Conservation (phyloP, 2,797 vertebrate genomes). For the Oophaga sylvatica region DNA sequence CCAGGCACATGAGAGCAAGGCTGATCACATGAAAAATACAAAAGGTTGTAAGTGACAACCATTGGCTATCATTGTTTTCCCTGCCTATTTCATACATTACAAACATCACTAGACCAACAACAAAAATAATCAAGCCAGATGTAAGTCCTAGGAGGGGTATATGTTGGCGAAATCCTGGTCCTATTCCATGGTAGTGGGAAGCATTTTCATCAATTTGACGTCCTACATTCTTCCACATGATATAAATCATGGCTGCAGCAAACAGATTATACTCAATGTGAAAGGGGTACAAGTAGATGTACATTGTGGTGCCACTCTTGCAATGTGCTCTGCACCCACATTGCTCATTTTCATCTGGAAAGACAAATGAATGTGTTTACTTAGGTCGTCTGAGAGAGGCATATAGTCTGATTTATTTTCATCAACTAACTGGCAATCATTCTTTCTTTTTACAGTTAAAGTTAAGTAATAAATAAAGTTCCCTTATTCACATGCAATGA, state of each 20-base stretch:
- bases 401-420: not conserved
- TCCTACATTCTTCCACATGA: conserved; percentile 85
- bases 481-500: too few species aligned
- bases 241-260: conserved; percentile 80
- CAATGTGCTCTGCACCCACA: conserved; percentile 75
- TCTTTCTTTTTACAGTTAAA: too few species aligned
- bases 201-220: conserved; percentile 69
- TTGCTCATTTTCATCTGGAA: not conserved
- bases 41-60: conserved; percentile 73
- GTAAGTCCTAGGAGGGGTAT: conserved; percentile 72
- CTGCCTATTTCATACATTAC: conserved; percentile 75
- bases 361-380: not conserved
- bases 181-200: conserved; percentile 63
- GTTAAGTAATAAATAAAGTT: too few species aligned
- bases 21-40: conserved; percentile 76
- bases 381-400: not conserved
- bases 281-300: conserved; percentile 82
- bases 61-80: not conserved
- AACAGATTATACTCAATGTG: conserved; percentile 86
- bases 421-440: too few species aligned
- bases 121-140: conserved; percentile 65
- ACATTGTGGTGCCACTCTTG: conserved; percentile 71
- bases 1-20: conserved; percentile 72
- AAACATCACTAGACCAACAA: conserved; percentile 77
- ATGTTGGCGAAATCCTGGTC: conserved; percentile 67